These are phyloP conservation scores for Halcyon smyrnensis DNA, from an alignment of 2,797 vertebrate species.

Conservation along the genomic window DNA sequence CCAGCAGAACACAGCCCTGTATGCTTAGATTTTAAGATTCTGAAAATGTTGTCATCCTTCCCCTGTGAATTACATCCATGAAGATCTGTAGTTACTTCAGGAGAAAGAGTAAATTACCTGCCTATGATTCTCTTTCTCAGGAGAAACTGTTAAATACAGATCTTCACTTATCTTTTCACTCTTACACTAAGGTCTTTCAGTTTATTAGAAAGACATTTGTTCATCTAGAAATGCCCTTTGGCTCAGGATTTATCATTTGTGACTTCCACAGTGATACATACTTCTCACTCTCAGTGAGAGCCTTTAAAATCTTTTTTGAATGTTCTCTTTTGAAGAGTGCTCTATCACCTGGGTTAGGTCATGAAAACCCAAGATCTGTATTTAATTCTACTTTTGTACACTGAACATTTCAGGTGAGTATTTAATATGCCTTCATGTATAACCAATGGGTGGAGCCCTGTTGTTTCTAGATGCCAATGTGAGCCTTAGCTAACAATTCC, in stretches of 20 bases:
- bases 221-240: background rate
- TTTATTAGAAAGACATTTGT: background rate
- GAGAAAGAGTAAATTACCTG: background rate
- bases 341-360: background rate
- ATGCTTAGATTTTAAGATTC: background rate
- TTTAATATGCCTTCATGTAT: background rate
- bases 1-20: background rate
- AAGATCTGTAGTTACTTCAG: background rate
- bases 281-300: background rate
- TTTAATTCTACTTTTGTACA: conserved; percentile 23
- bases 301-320: background rate
- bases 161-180: background rate
- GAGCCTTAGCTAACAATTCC: background rate
- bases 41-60: background rate
- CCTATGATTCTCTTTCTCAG: background rate
- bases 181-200: background rate
- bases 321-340: conserved; percentile 58
- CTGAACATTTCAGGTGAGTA: conserved; percentile 26
- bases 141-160: background rate
- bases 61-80: background rate
- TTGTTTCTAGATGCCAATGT: background rate
- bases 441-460: background rate
- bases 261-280: background rate
- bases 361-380: conserved; percentile 40
- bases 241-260: background rate